Conservation (phyloP, 2,113 vertebrate genomes). For the Sinocyclocheilus maitianheensis region DNA sequence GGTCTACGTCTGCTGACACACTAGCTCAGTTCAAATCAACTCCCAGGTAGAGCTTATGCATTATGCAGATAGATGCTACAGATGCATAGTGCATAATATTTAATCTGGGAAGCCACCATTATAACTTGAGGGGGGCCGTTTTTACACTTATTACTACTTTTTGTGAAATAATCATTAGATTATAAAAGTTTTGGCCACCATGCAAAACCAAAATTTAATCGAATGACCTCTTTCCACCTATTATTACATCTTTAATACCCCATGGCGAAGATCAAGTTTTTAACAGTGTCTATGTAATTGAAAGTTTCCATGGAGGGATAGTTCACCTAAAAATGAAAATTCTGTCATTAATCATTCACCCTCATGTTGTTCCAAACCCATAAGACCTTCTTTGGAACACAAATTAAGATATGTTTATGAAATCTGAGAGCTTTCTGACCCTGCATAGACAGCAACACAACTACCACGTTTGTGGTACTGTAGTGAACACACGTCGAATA, state of each 20-base stretch:
- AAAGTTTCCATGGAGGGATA: not conserved
- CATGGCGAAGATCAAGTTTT: no score
- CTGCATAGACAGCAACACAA: not conserved
- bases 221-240: not conserved
- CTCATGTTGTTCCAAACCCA: not conserved
- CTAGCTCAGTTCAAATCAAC: conserved; percentile 15
- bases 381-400: no score
- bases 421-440: not conserved
- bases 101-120: not conserved
- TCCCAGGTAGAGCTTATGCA: conserved; percentile 6
- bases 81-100: not conserved
- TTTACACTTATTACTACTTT: not conserved
- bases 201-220: not conserved
- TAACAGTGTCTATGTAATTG: no score
- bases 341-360: not conserved
- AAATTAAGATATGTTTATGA: no score
- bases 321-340: not conserved
- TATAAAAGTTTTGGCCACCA: not conserved
- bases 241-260: no score
- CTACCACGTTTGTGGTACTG: no score
- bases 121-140: not conserved
- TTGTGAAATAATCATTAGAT: not conserved
- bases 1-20: conserved; percentile 34
- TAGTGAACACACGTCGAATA: no score
- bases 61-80: conserved; percentile 21